Evolutionary conservation across 2,113 vertebrate genomes (phyloP).

Genomic region (Chamaetylas fuelleborni): DNA sequence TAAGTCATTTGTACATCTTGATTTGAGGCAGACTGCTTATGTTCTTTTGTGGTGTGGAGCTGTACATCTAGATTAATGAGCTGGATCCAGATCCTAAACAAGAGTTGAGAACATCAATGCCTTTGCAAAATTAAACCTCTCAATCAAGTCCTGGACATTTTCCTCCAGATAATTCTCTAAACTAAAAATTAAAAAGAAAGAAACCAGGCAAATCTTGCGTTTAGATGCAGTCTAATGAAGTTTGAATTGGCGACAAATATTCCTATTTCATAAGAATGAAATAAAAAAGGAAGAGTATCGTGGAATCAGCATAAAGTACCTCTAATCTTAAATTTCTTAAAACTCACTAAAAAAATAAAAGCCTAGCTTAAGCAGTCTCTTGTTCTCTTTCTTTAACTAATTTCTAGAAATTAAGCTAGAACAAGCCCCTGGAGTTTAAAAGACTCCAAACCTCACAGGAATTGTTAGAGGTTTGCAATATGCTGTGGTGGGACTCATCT

Average conservation of each 20-base stretch:
- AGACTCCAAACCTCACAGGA: neutral
- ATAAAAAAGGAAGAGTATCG: neutral
- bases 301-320: neutral
- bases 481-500: neutral
- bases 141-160: neutral
- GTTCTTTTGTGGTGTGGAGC: neutral
- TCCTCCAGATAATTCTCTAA: neutral
- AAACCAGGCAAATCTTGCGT: neutral
- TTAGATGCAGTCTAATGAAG: neutral
- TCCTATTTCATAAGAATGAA: neutral
- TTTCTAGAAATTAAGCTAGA: neutral
- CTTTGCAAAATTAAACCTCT: neutral
- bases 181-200: neutral
- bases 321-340: neutral
- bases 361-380: neutral
- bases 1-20: neutral
- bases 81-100: neutral
- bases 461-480: neutral
- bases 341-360: neutral
- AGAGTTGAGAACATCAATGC: neutral
- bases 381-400: neutral
- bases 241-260: neutral
- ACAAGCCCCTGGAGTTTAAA: neutral
- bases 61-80: neutral
- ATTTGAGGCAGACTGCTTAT: neutral